Evolutionary conservation across 2,797 vertebrate species (phyloP).

Genomic region (Momotus momota): DNA sequence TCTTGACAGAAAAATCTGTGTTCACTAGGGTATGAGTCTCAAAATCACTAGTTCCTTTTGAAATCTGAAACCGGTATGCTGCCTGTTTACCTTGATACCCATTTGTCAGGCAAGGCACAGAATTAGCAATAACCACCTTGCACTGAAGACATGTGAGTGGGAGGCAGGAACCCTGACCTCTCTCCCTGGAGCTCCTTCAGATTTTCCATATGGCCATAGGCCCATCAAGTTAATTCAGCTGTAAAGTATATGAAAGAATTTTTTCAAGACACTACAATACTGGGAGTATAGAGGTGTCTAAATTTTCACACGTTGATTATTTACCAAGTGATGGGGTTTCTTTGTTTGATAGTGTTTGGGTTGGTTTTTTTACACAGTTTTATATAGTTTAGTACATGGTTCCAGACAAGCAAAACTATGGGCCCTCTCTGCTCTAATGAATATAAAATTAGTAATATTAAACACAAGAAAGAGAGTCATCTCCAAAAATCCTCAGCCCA

Average conservation of each 20-base stretch:
- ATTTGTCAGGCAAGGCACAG: neutral
- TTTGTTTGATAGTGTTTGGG: neutral
- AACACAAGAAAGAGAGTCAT: neutral
- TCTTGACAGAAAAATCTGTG: neutral
- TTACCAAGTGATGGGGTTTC: neutral
- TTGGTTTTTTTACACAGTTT: neutral
- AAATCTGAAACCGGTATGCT: neutral
- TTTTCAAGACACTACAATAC: neutral
- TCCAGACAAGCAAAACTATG: neutral
- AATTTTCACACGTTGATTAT: neutral
- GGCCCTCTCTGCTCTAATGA: neutral
- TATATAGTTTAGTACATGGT: neutral
- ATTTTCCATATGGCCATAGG: neutral
- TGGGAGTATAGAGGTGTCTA: neutral
- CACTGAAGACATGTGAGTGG: accelerated
- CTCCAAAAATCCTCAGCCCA: neutral
- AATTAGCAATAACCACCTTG: neutral
- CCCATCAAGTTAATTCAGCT: neutral
- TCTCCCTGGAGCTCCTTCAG: neutral
- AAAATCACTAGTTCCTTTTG: neutral
- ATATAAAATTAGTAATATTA: neutral
- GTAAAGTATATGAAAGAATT: neutral
- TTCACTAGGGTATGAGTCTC: neutral
- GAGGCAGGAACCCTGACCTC: neutral
- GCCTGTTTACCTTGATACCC: neutral